Evolutionary conservation across 2,888 invertebrate species (phyloP).

Genomic region (Mallateleia sp.): DNA sequence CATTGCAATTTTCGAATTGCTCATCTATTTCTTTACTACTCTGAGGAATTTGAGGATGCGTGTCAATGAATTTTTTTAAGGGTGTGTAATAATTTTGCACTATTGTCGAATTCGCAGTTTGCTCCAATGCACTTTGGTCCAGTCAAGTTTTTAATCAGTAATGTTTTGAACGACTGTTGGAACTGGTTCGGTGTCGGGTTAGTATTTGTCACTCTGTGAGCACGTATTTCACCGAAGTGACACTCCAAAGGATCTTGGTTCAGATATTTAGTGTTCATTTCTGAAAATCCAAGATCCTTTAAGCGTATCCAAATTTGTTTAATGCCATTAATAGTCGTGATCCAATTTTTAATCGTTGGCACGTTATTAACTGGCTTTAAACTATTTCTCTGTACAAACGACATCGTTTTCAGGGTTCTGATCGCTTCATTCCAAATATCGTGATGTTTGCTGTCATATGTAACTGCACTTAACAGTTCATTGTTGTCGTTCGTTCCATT

Average conservation of each 20-base stretch:
- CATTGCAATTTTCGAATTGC: no score
- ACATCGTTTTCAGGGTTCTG: background rate
- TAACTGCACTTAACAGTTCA: no score
- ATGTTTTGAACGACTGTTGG: slow-evolving; percentile 8
- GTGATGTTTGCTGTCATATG: background rate
- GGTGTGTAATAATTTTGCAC: slow-evolving; percentile 11
- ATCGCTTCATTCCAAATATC: background rate
- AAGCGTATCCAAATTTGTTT: slow-evolving; percentile 1
- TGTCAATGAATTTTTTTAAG: background rate
- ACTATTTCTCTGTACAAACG: background rate
- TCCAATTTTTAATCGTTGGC: slow-evolving; percentile 12
- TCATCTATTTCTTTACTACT: no score
- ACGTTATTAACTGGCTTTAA: background rate
- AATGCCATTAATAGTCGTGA: slow-evolving; percentile 4
- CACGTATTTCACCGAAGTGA: slow-evolving; percentile 4
- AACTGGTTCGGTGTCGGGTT: slow-evolving; percentile 27
- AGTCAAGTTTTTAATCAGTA: slow-evolving; percentile 3
- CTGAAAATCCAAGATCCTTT: background rate
- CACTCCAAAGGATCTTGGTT: slow-evolving; percentile 29
- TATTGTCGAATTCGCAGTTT: slow-evolving; percentile 8
- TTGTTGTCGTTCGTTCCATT: no score
- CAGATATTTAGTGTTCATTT: slow-evolving; percentile 7
- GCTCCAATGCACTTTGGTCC: background rate
- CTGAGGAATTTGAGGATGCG: no score
- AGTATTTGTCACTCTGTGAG: slow-evolving; percentile 1